phyloP scores from a whole-genome alignment of 2,113 vertebrate genomes.

The Platichthys flesus region DNA sequence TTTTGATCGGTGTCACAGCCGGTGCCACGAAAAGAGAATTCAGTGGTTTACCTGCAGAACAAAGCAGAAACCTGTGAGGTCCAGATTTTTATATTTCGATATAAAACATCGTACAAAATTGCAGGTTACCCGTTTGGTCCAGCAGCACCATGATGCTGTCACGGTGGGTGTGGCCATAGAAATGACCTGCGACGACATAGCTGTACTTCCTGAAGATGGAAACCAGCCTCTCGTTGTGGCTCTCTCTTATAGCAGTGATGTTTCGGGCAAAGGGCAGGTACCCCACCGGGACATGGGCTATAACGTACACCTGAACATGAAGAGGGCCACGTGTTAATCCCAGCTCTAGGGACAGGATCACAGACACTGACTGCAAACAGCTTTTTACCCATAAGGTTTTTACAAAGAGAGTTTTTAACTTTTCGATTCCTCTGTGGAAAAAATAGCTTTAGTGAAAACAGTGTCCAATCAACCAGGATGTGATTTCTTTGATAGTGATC shows the following conservation, averaged over 20 bases:
- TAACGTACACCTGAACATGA: slow-evolving; percentile 87
- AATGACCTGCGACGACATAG: slow-evolving; percentile 88
- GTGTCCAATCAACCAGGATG: too few species aligned
- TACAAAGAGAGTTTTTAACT: too few species aligned
- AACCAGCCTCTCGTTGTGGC: slow-evolving; percentile 89
- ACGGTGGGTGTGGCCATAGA: slow-evolving; percentile 95
- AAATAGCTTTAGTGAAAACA: too few species aligned
- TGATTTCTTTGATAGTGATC: too few species aligned
- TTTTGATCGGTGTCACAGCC: slow-evolving; percentile 92
- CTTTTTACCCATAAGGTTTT: too few species aligned
- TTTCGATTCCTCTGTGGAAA: too few species aligned
- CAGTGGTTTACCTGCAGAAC: slow-evolving; percentile 83
- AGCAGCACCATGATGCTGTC: slow-evolving; percentile 94
- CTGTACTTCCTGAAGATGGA: slow-evolving; percentile 89
- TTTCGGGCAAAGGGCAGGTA: slow-evolving; percentile 85
- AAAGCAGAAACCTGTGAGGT: neutral
- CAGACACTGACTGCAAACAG: too few species aligned
- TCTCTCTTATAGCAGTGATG: slow-evolving; percentile 83
- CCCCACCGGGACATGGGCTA: slow-evolving; percentile 92
- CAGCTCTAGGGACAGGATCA: too few species aligned
- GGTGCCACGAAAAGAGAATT: slow-evolving; percentile 93
- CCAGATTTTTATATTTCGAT: too few species aligned
- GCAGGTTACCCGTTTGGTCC: slow-evolving; percentile 83
- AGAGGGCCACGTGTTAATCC: neutral
- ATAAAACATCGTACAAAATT: too few species aligned